A percentile compares a stretch with the other conserved stretches of the same genome.
These are phyloP conservation scores for Callocephalon fimbriatum DNA, from an alignment of 2,113 vertebrate genomes.

Conservation along the genomic window DNA sequence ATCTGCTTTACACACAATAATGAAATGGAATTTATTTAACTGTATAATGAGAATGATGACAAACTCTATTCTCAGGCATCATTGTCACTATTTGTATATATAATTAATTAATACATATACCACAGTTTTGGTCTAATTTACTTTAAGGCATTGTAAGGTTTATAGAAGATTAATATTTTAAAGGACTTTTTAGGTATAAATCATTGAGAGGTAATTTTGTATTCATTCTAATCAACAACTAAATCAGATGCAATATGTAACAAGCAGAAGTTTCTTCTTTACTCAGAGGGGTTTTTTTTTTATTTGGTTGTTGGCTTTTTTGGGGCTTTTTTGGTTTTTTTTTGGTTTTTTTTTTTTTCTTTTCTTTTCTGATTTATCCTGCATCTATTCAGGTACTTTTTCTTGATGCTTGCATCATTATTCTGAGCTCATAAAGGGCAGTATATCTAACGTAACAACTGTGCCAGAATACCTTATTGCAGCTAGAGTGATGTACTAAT, in stretches of 20 bases:
- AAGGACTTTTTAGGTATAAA: neutral
- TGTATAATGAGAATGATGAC: neutral
- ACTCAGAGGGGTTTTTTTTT: accelerated
- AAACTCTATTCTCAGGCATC: neutral
- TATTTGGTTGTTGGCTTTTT: neutral
- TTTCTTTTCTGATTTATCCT: neutral
- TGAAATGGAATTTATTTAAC: neutral
- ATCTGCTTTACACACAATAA: neutral
- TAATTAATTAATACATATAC: neutral
- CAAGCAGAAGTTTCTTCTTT: neutral
- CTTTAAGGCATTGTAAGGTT: neutral
- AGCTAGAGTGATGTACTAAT: neutral
- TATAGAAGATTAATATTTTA: neutral
- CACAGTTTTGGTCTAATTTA: neutral
- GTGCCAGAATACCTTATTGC: neutral
- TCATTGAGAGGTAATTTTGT: neutral
- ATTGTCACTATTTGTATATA: neutral
- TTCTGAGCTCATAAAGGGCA: neutral
- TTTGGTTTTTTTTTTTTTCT: neutral
- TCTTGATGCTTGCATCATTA: neutral
- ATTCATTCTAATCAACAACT: neutral
- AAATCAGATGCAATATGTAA: neutral
- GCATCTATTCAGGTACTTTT: neutral
- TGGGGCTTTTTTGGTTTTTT: too few species aligned
- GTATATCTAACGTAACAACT: neutral